Base-by-base conservation (phyloP, 2,888 invertebrate species). In the Apamea epomidion region DNA sequence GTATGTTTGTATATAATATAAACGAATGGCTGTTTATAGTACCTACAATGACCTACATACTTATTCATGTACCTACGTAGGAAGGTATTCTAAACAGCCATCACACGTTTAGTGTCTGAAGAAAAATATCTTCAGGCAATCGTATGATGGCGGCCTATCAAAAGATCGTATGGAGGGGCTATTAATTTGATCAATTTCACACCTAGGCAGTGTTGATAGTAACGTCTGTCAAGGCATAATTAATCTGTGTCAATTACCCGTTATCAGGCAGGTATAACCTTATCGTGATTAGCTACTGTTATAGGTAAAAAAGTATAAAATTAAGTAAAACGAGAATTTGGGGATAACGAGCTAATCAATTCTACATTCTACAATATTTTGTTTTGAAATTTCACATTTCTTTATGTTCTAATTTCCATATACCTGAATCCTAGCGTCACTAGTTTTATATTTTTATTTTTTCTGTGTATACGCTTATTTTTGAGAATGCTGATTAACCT, bases 161-260 rank as follows among this genome's bases (percentile, higher is more conserved):
- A 64, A 54, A 77, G 8, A 16, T 32, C 32, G 21, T 64, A 62
- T 69, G 14, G 10, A 65, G 21, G 18, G 32, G 37, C 70, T 60
- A 78, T 78, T 54, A 77, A 74, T 70, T 82, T 70, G 14, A 65
- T 64, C 58, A 77, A 79, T 74, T 83, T 74, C n/a, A 64, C 71
- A 78, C 60, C 65, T 54, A 60, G 48, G 29, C 37, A 73, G 58
- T 74, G 60, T 60, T 81, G 14, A 67, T 21, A 29, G 74, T 62
- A n/a, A 78, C 65, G 32, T 67, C 51, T 62, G 37, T 84, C 25
- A 67, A 74, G 65, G 71, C 54, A 60, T 71, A 25, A 69, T 78
- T 82, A 74, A 65, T 54, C 37, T 64, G 60, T 71, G 74, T 78
- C 65, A 78, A 74, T 83, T 78, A 76, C 14, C 29, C 14, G 45